Evolutionary conservation across 2,113 vertebrate genomes (phyloP).

Genomic region (Halcyon senegalensis): DNA sequence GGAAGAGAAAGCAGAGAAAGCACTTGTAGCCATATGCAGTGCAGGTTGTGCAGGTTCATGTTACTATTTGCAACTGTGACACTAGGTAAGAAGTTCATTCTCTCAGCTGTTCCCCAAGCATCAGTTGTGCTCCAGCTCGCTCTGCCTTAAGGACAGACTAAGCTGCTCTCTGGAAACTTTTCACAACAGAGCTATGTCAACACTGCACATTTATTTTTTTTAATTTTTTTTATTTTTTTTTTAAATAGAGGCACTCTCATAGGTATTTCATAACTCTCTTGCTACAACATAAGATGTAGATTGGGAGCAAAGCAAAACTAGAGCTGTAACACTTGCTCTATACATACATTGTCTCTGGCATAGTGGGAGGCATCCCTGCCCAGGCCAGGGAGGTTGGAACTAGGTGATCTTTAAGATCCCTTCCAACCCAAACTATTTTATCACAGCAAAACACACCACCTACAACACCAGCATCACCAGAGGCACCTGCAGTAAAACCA

Average conservation of each 20-base stretch:
- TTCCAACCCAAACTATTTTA: too few relatives aligned
- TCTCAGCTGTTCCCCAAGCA: not conserved
- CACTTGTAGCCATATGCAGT: not conserved
- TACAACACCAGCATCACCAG: fast-evolving
- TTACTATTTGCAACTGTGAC: too few relatives aligned
- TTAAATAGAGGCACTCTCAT: not conserved
- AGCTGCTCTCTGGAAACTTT: not conserved
- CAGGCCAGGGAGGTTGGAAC: too few relatives aligned
- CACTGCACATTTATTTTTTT: too few relatives aligned
- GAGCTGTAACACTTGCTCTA: not conserved
- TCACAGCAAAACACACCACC: not conserved
- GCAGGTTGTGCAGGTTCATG: not conserved
- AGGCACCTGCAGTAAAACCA: not conserved
- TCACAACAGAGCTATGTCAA: not conserved
- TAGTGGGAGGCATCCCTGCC: too few relatives aligned
- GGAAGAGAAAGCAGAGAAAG: not conserved
- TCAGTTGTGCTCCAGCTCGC: not conserved
- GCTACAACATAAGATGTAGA: fast-evolving
- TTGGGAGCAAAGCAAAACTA: not conserved
- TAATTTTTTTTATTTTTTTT: not conserved
- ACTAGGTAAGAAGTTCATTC: not conserved
- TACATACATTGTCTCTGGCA: not conserved
- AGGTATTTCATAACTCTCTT: not conserved
- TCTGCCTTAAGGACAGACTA: not conserved
- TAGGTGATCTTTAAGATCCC: too few relatives aligned